phyloP scores from a whole-genome alignment of 2,888 invertebrate genomes.

The Pollenia amentaria region DNA sequence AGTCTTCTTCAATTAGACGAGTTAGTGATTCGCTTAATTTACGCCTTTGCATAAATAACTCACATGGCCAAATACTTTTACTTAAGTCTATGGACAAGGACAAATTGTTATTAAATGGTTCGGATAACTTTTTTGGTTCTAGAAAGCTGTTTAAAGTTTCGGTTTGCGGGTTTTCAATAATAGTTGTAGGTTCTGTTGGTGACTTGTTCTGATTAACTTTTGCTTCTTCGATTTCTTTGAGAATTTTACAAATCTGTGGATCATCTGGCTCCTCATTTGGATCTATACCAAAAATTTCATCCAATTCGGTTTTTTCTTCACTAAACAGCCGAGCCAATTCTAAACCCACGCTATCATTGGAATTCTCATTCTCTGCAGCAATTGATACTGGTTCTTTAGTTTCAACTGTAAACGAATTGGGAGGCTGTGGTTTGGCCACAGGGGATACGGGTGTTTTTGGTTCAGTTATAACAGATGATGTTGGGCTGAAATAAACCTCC shows the following conservation, averaged over 20 bases:
- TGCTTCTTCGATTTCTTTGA: slow-evolving; percentile 78
- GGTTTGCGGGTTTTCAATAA: background rate
- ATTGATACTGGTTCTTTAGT: background rate
- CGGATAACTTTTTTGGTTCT: background rate
- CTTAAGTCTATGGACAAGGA: slow-evolving; percentile 75
- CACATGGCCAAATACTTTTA: slow-evolving; percentile 82
- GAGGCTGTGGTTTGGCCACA: background rate
- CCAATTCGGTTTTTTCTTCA: slow-evolving; percentile 78
- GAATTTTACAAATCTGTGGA: slow-evolving; percentile 77
- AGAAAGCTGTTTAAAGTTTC: background rate
- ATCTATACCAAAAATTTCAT: slow-evolving; percentile 81
- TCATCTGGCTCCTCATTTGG: slow-evolving; percentile 76
- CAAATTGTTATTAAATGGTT: background rate
- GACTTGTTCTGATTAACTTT: slow-evolving; percentile 65
- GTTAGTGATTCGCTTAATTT: slow-evolving; percentile 78
- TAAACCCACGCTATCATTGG: slow-evolving; percentile 75
- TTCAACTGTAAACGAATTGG: background rate
- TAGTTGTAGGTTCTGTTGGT: background rate
- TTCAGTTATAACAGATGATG: slow-evolving; percentile 15
- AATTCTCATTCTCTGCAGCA: slow-evolving; percentile 37
- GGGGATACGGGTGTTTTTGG: slow-evolving; percentile 13
- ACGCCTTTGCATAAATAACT: slow-evolving; percentile 80
- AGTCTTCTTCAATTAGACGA: slow-evolving; percentile 79
- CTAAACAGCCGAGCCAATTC: slow-evolving; percentile 81
- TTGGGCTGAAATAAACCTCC: slow-evolving; percentile 37